phyloP scores from a whole-genome alignment of 2,888 invertebrate genomes.

The Mesorhabditis belari region DNA sequence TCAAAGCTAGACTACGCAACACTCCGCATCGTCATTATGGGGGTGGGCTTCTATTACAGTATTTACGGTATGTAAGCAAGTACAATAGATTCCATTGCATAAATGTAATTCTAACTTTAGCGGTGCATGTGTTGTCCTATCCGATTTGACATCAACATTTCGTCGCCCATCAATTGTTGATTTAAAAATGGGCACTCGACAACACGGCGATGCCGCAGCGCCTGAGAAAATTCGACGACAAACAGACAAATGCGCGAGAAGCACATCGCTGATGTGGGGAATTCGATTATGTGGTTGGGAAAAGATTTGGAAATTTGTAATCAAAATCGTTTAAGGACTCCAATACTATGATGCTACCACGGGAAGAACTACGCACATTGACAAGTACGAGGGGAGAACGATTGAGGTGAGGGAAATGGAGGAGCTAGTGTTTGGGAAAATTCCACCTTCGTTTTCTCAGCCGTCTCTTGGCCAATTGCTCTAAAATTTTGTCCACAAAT shows the following conservation, averaged over 20 bases:
- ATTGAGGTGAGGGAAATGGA: conserved; percentile 54
- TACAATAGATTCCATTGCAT: too few species aligned
- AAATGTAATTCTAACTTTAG: neutral
- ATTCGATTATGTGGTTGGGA: conserved; percentile 63
- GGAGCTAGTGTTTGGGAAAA: too few species aligned
- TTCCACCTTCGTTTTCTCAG: too few species aligned
- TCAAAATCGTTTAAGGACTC: conserved; percentile 15
- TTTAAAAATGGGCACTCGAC: conserved; percentile 85
- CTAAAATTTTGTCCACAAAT: too few species aligned
- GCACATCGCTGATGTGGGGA: conserved; percentile 79
- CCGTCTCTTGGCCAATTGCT: too few species aligned
- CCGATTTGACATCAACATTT: conserved; percentile 57
- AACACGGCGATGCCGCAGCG: conserved; percentile 82
- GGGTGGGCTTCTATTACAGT: too few species aligned
- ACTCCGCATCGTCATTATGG: too few species aligned
- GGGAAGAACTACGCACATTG: conserved; percentile 63
- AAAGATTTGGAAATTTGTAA: neutral
- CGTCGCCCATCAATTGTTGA: conserved; percentile 72
- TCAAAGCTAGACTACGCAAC: too few species aligned
- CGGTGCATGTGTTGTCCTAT: conserved; percentile 35
- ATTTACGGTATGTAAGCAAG: too few species aligned
- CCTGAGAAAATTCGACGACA: conserved; percentile 81
- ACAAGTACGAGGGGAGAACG: conserved; percentile 84
- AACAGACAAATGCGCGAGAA: conserved; percentile 83
- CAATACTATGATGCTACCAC: conserved; percentile 72